Percentiles rank a stretch among this genome's conserved stretches.
These are phyloP conservation scores for Mastacembelus armatus DNA, from an alignment of 2,797 vertebrate genomes.

Conservation along the genomic window DNA sequence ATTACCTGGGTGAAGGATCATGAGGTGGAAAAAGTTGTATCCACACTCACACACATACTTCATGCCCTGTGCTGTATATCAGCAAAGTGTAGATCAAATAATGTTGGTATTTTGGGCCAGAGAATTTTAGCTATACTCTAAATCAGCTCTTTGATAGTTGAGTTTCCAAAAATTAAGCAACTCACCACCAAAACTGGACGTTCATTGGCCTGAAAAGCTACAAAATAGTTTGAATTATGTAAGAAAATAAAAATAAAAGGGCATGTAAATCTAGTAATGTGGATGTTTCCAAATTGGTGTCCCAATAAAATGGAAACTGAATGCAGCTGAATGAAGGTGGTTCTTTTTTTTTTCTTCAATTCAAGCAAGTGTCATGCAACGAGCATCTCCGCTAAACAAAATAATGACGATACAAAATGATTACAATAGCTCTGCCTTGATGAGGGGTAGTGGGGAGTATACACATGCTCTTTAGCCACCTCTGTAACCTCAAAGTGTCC, in stretches of 20 bases:
- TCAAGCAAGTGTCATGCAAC: slow-evolving; percentile 32
- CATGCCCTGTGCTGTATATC: slow-evolving; percentile 13
- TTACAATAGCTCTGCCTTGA: slow-evolving; percentile 1
- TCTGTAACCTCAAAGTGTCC: slow-evolving; percentile 30
- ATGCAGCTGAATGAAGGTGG: not conserved
- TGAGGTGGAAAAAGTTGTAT: slow-evolving; percentile 35
- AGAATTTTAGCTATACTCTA: not conserved
- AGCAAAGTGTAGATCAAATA: slow-evolving; percentile 1
- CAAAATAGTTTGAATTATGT: too few species aligned
- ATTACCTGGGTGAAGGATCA: slow-evolving; percentile 54
- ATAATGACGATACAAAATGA: slow-evolving; percentile 2
- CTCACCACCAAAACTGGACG: not conserved
- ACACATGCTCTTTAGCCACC: slow-evolving; percentile 3
- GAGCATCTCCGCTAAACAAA: not conserved
- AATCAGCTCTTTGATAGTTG: not conserved
- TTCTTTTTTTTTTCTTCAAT: not conserved
- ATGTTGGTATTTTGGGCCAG: slow-evolving; percentile 1
- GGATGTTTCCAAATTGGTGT: slow-evolving; percentile 6
- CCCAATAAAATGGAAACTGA: slow-evolving; percentile 10
- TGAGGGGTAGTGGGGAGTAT: slow-evolving; percentile 17
- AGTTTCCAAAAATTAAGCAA: not conserved
- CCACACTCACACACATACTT: slow-evolving; percentile 17
- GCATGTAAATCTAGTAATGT: not conserved
- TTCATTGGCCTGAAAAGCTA: not conserved
- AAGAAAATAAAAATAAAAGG: not conserved